Base-by-base conservation (phyloP, 2,888 invertebrate genomes). In the Lasioglossum pauxillum region DNA sequence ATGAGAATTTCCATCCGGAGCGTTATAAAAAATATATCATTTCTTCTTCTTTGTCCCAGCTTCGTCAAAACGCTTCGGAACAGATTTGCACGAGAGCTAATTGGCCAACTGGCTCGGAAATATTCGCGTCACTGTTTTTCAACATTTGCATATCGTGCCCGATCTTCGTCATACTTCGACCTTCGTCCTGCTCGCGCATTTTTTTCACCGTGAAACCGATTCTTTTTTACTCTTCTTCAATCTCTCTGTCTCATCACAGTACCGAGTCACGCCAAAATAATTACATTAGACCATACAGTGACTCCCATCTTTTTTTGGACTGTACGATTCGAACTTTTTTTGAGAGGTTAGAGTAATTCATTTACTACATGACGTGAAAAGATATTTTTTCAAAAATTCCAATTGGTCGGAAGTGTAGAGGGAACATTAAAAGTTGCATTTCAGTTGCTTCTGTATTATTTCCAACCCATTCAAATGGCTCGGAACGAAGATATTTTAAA, bases 1-100 rank as follows among this genome's bases (percentile, higher is more conserved):
- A 86, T 86, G 87, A 87, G 87, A 86, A 83, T 86, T 87, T 78
- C 76, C 57, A 49, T 57, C 77, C 5, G 41, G 3, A 8, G 67
- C 10, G 35, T 7, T 5, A 8, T 5, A 31, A 35, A 53, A 44
- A 44, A 44, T 2, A 44, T 72, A n/a, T 23, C 67, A 23, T 19
- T 8, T 23, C 23, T 69, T 14, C n/a, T 60, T 67, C 19, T 1
- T 60, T 35, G 8, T 49, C 27, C 31, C 12, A n/a, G 64, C 64
- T 1, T 19, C 64, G 16, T 5, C 16, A 27, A 64, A 31, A 64
- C 27, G 64, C 64, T 31, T 1, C 64, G 7, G 16, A 31, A 64
- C 31, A 19, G 64, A 64, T 64, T 64, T 16, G 16, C 5, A 5
- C 31, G 53, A 57, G 53, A 57, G 31, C 31, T 64, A 64, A 64